phyloP scores from a whole-genome alignment of 2,797 vertebrate genomes.

The Yasuhikotakia modesta region DNA sequence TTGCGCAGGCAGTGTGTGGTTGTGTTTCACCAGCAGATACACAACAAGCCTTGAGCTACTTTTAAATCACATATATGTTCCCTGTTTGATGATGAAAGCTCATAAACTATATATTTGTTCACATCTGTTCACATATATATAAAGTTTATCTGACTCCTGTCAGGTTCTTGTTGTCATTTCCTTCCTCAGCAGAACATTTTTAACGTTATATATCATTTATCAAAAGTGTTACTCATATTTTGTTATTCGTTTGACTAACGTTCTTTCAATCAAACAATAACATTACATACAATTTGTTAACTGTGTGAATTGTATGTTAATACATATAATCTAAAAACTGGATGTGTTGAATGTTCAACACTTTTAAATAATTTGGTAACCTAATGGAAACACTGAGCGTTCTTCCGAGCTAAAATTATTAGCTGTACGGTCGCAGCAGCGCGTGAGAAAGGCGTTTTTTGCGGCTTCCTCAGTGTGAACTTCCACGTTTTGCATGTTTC shows the following conservation, averaged over 20 bases:
- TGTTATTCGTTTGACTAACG: no score
- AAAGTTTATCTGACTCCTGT: slow-evolving; percentile 31
- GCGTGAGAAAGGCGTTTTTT: slow-evolving; percentile 34
- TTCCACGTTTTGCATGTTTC: slow-evolving; percentile 37
- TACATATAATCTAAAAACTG: no score
- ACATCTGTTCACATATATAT: slow-evolving; percentile 5
- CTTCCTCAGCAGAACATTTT: neutral
- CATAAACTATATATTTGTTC: slow-evolving; percentile 3
- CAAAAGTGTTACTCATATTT: no score
- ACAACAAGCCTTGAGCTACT: no score
- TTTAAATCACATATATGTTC: neutral
- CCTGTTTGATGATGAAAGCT: neutral
- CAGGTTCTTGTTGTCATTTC: slow-evolving; percentile 50
- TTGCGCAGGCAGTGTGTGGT: slow-evolving; percentile 28
- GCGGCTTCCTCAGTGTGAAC: slow-evolving; percentile 24
- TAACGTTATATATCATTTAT: no score
- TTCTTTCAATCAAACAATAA: no score
- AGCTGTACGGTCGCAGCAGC: neutral
- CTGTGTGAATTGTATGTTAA: no score
- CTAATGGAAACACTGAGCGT: slow-evolving; percentile 33
- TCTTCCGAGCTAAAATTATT: neutral
- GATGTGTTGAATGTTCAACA: no score
- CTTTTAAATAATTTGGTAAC: no score
- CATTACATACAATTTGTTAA: no score
- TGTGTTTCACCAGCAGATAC: neutral